Evolutionary conservation across 2,797 vertebrate species (phyloP).

Genomic region (Pipistrellus nathusii): DNA sequence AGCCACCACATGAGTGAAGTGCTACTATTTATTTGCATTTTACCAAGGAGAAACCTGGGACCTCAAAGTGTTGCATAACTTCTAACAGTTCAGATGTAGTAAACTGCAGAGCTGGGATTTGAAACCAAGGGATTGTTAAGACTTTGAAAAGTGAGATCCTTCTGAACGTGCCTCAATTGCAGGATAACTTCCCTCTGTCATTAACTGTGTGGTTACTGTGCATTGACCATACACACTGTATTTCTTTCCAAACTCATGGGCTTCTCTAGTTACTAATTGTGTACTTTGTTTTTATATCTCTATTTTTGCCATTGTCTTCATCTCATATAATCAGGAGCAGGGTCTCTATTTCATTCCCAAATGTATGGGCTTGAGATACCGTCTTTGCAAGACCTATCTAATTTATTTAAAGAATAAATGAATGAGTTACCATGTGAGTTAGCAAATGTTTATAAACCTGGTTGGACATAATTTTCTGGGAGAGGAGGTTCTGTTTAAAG

Average conservation of each 20-base stretch:
- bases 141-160: background rate
- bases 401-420: conserved; percentile 58
- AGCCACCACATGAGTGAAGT: background rate
- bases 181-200: background rate
- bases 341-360: conserved; percentile 2
- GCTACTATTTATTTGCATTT: background rate
- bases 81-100: background rate
- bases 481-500: conserved; percentile 23
- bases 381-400: background rate
- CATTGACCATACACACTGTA: background rate
- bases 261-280: background rate
- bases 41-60: background rate
- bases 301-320: background rate
- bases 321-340: background rate
- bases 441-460: conserved; percentile 68
- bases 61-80: background rate
- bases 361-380: background rate
- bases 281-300: conserved; percentile 27
- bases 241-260: background rate
- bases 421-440: conserved; percentile 31
- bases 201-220: background rate
- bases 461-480: conserved; percentile 25
- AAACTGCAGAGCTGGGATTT: background rate
- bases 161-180: background rate
- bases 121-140: background rate